Evolutionary conservation across 2,888 invertebrate genomes (phyloP).

Genomic region (Nephrotoma guestfalica): DNA sequence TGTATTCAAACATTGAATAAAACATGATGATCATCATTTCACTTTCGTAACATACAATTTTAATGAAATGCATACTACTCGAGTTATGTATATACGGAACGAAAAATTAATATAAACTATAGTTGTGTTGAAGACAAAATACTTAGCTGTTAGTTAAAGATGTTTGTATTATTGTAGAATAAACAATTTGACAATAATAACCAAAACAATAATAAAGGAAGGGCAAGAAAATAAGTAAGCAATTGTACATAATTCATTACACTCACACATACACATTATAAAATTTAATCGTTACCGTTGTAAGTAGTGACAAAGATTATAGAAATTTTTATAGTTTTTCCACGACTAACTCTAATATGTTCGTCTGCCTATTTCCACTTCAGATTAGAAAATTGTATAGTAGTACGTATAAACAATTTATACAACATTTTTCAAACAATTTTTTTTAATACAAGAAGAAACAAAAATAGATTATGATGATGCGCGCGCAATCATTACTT

Average conservation of each 20-base stretch:
- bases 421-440: neutral
- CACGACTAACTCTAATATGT: neutral
- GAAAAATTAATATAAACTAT: neutral
- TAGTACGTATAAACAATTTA: neutral
- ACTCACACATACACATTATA: neutral
- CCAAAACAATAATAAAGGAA: neutral
- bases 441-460: neutral
- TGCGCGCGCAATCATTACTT: constrained; percentile 1
- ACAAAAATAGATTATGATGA: neutral
- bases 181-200: neutral
- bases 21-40: neutral
- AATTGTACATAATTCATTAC: neutral
- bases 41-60: neutral
- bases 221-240: neutral
- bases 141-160: neutral
- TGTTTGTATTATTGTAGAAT: neutral
- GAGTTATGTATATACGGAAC: neutral
- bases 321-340: neutral
- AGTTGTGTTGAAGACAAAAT: neutral
- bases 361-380: neutral
- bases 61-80: neutral
- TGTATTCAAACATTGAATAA: neutral
- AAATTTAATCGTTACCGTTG: neutral
- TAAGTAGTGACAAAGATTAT: neutral
- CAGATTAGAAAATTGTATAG: neutral